Percentiles rank a stretch among this genome's conserved stretches.
Conservation (phyloP, 2,113 vertebrate genomes). For the Corythoichthys haematopterus region DNA sequence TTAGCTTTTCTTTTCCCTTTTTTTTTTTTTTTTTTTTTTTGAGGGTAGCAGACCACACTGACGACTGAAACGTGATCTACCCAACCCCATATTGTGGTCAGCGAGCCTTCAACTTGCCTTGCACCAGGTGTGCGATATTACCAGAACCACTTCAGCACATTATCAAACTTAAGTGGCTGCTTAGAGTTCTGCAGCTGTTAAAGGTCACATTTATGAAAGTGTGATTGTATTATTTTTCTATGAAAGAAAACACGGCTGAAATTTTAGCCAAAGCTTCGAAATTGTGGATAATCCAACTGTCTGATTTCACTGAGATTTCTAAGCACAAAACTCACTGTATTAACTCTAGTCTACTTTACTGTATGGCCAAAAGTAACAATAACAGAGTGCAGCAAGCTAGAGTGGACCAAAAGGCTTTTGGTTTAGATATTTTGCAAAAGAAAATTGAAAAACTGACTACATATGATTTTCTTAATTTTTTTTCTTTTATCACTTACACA, state of each 20-base stretch:
- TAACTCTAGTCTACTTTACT: neutral
- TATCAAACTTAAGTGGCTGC: conserved; percentile 49
- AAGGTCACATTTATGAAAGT: conserved; percentile 32
- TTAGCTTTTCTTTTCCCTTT: conserved; percentile 3
- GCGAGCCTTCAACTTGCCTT: conserved; percentile 46
- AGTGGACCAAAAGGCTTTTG: neutral
- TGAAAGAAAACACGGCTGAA: conserved; percentile 9
- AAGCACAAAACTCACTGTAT: conserved; percentile 14
- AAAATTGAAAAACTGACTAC: neutral
- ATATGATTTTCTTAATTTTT: neutral
- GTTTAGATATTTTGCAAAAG: neutral
- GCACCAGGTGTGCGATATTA: conserved; percentile 66
- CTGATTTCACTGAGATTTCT: conserved; percentile 13
- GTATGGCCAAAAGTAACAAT: conserved; percentile 8
- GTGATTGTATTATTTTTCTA: conserved; percentile 25
- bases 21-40: neutral
- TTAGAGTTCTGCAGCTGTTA: conserved; percentile 41
- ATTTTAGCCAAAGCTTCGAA: conserved; percentile 10
- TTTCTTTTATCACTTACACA: neutral
- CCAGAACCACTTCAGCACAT: conserved; percentile 50
- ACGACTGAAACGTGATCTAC: conserved; percentile 64
- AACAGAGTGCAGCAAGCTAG: neutral
- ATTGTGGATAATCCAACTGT: conserved; percentile 15
- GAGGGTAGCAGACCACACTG: conserved; percentile 52
- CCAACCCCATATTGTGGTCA: conserved; percentile 64